Percentiles rank a stretch among this genome's conserved stretches.
phyloP scores from a whole-genome alignment of 1,140 invertebrate genomes.

The Lineus longissimus region DNA sequence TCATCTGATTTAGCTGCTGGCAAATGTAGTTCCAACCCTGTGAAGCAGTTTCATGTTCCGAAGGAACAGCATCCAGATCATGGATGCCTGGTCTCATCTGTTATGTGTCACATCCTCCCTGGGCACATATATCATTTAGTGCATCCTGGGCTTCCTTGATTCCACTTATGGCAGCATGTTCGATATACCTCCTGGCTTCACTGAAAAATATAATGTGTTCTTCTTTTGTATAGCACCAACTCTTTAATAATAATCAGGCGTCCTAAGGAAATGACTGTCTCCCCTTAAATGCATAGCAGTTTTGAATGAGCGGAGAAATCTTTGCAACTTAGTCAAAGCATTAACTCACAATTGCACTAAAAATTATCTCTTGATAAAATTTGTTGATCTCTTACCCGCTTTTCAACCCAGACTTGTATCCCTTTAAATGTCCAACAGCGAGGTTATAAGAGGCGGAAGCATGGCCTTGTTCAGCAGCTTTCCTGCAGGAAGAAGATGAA shows the following conservation, averaged over 20 bases:
- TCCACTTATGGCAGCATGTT: slow-evolving; percentile 50
- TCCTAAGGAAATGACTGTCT: not conserved
- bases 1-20: too few species aligned
- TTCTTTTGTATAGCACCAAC: not conserved
- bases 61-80: too few species aligned
- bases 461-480: slow-evolving; percentile 60
- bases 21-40: too few species aligned
- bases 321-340: slow-evolving; percentile 4
- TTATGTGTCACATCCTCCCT: slow-evolving; percentile 29
- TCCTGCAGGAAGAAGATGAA: slow-evolving; percentile 35
- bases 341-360: not conserved
- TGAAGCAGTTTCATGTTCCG: too few species aligned
- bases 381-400: slow-evolving; percentile 51
- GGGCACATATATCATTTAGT: slow-evolving; percentile 46
- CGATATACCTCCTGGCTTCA: slow-evolving; percentile 47
- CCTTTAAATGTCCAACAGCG: slow-evolving; percentile 59
- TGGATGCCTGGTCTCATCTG: too few species aligned
- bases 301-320: not conserved
- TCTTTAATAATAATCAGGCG: not conserved
- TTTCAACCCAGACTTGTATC: slow-evolving; percentile 48
- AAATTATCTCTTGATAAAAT: too few species aligned
- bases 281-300: too few species aligned
- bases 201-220: slow-evolving; percentile 23
- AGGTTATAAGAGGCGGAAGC: slow-evolving; percentile 61
- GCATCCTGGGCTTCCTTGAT: slow-evolving; percentile 48